Evolutionary conservation across 2,797 vertebrate species (phyloP), one percentile per base, ranked within the genome.

Genomic region (Dryobates pubescens): DNA sequence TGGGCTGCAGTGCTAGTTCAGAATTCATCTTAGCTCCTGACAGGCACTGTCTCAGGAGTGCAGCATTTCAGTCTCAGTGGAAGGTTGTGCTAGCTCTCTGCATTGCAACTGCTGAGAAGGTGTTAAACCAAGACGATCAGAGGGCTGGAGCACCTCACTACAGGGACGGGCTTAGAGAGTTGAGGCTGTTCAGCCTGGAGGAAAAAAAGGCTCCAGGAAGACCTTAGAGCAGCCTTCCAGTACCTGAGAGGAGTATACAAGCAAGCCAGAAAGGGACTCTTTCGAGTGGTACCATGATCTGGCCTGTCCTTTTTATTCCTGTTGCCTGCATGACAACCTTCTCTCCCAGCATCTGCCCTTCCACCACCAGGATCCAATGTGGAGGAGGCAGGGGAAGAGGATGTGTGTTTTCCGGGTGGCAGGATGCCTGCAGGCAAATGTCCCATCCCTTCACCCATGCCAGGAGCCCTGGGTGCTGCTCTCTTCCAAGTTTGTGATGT

Each of bases 261-360:
- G 49, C 24, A 49, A 49, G 49, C 49, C 49, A 23, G 22, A 13
- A 49, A 24, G 22, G 49, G 17, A 24, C 49, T 49, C 17, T 24
- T 49, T 49, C 0, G 3, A 3, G 5, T 13, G 62, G 30, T 19
- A 3, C 65, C 30, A 0, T 4, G 49, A 17, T 41, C 51, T 41
- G 24, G 5, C n/a, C 23, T 29, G 45, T 57, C 64, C 38, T 47
- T 82, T 63, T 24, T 24, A 13, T 32, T 62, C 24, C 71, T 30
- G 10, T 11, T 34, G 34, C 17, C 26, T 22, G 12, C 0, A 0
- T 26, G 65, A 43, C 41, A n/a, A 24, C 53, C 10, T 38, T 30
- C 49, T 45, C 57, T 41, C 9, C 54, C 58, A 47, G 53, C n/a
- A 2, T 11, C 73, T 59, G 14, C 29, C 78, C 26, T 61, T 32